A percentile compares a stretch with the other conserved stretches of the same genome.
Conservation (phyloP, 2,797 vertebrate genomes). For the Echiichthys vipera region DNA sequence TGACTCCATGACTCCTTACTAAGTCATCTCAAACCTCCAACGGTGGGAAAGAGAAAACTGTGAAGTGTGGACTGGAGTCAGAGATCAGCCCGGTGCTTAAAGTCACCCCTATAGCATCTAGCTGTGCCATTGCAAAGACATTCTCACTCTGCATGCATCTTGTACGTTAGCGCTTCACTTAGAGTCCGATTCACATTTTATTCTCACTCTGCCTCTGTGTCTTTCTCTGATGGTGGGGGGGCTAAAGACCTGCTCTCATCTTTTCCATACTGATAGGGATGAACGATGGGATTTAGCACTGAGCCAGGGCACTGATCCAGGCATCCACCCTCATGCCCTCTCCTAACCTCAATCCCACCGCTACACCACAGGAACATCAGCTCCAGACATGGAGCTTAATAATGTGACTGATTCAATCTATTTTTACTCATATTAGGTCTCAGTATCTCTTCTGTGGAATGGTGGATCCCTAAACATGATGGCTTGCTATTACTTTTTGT, state of each 20-base stretch:
- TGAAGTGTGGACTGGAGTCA: slow-evolving; percentile 42
- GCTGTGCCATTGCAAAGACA: slow-evolving; percentile 23
- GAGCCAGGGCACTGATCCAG: slow-evolving; percentile 71
- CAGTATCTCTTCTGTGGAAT: not conserved
- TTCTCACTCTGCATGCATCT: slow-evolving; percentile 23
- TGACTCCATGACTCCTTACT: slow-evolving; percentile 20
- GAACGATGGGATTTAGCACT: slow-evolving; percentile 70
- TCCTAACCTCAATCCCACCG: slow-evolving; percentile 65
- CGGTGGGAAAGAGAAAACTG: slow-evolving; percentile 20
- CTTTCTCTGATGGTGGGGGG: slow-evolving; percentile 10
- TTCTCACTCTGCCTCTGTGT: slow-evolving; percentile 34
- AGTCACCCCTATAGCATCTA: slow-evolving; percentile 30
- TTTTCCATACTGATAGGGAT: slow-evolving; percentile 64
- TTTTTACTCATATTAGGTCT: slow-evolving; percentile 50
- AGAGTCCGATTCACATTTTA: slow-evolving; percentile 39
- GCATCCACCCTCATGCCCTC: slow-evolving; percentile 50
- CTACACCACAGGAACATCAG: slow-evolving; percentile 59
- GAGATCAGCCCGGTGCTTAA: slow-evolving; percentile 44
- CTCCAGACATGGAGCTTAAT: slow-evolving; percentile 64
- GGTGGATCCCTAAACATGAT: slow-evolving; percentile 4
- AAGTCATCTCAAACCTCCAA: slow-evolving; percentile 13
- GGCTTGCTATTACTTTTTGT: not conserved
- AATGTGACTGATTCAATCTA: slow-evolving; percentile 55
- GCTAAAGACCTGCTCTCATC: slow-evolving; percentile 50
- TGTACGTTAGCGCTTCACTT: slow-evolving; percentile 32